Conservation (phyloP, 37 sponge, comb jelly and placozoan species). For the Petrosia ficiformis region DNA sequence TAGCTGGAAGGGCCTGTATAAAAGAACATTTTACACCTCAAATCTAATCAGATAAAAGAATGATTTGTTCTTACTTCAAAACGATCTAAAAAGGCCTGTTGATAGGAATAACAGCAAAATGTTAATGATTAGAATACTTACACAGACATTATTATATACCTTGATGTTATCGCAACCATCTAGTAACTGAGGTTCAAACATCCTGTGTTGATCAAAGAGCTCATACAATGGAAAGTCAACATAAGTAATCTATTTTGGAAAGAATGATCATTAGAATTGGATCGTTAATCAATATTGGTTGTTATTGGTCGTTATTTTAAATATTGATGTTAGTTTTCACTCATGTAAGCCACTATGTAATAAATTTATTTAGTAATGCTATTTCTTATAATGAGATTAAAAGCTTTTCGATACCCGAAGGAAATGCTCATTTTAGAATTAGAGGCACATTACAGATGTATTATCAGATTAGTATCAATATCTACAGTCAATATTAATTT, state of each 20-base stretch:
- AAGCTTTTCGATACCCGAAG: too few relatives aligned
- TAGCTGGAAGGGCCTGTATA: constrained; percentile 69
- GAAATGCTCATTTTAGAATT: too few relatives aligned
- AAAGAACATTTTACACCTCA: not conserved
- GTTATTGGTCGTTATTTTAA: too few relatives aligned
- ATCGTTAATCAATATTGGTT: too few relatives aligned
- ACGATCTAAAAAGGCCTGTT: constrained; percentile 45
- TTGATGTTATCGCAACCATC: constrained; percentile 57
- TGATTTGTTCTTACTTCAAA: constrained; percentile 31
- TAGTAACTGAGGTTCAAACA: constrained; percentile 50
- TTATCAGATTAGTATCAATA: too few relatives aligned
- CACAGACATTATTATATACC: constrained; percentile 14
- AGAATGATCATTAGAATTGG: too few relatives aligned
- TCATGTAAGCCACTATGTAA: too few relatives aligned
- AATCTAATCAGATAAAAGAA: constrained; percentile 2
- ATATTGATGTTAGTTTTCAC: too few relatives aligned
- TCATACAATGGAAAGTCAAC: constrained; percentile 80
- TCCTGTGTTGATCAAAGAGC: constrained; percentile 58
- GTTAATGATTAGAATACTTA: not conserved
- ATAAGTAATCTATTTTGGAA: constrained; percentile 53
- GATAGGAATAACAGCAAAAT: not conserved
- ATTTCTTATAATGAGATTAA: too few relatives aligned
- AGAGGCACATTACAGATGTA: too few relatives aligned
- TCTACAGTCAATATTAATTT: too few relatives aligned
- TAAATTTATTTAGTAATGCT: too few relatives aligned